Base-by-base conservation (phyloP, 2,797 vertebrate genomes). In the Enoplosus armatus region DNA sequence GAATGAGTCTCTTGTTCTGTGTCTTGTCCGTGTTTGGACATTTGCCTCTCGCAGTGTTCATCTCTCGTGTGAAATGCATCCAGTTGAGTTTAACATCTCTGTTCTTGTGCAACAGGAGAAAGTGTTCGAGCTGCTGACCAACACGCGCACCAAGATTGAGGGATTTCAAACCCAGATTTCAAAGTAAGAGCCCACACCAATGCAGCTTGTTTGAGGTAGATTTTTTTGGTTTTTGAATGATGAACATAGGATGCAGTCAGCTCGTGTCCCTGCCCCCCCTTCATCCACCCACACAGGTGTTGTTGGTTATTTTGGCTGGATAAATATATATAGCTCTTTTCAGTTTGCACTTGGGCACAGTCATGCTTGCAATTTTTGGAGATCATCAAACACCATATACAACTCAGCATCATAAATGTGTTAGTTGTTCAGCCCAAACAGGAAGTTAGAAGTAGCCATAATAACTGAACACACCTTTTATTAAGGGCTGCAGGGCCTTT, bases 91-190 rank as follows among this genome's bases (percentile, higher is more conserved):
- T 41, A 2, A 33, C 11, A 8, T 67, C 22, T 79, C 76, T 27
- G 10, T 33, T 70, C 14, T 60, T 27, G 27, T 77, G 50, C 22
- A 56, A 18, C 78, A 98, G 97, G 97, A 98, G 87, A 98, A 98
- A 83, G 97, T 98, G 64, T 98, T 98, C 76, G 97, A 98, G 84
- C 87, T 97, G 84, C 92, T 98, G 93, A 98, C 96, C 24, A 93
- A 82, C 79, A 95, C 96, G 16, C 96, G 97, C 82, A 97, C 96
- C 24, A 98, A 96, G 89, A 93, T 98, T 7, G 97, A 98, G 87
- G 95, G 88, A 20, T 97, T 97, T 87, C 96, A 97, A 82, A 97
- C 97, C 41, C 96, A 97, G 77, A 96, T 98, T 78, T 94, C 96
- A 74, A 98, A 98, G 97, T 97, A 92, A 96, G 95, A 75, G 43